A percentile compares a stretch with the other conserved stretches of the same genome.
Conservation (phyloP, 1,140 invertebrate species). For the Listronotus bonariensis region DNA sequence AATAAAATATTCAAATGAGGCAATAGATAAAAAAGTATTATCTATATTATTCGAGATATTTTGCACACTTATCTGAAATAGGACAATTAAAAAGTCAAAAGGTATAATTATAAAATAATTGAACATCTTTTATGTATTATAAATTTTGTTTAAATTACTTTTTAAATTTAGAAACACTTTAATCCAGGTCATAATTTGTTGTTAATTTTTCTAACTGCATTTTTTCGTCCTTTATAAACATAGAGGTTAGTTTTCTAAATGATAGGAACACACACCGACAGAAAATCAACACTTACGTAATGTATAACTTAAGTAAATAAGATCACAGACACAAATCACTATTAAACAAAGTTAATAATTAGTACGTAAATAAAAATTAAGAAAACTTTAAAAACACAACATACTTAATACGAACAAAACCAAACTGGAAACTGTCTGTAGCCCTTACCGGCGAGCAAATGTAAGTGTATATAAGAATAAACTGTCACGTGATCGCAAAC, state of each 20-base stretch:
- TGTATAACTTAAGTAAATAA: constrained; percentile 11
- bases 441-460: constrained; percentile 8
- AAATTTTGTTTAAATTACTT: no score
- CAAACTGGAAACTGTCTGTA: background rate
- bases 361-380: background rate
- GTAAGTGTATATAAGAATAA: constrained; percentile 20
- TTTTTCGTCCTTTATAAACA: background rate
- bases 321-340: constrained; percentile 20
- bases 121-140: no score
- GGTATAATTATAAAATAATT: no score
- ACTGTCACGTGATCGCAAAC: constrained; percentile 17
- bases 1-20: no score
- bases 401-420: background rate
- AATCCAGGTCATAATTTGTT: no score
- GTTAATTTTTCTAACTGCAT: no score
- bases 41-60: no score
- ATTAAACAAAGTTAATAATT: background rate
- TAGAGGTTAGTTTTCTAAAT: background rate
- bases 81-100: no score
- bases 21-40: no score
- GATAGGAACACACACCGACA: background rate
- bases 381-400: constrained; percentile 6
- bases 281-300: constrained; percentile 8
- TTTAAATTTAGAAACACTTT: no score
- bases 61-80: no score